These are phyloP conservation scores for Kryptolebias marmoratus DNA, from an alignment of 2,113 vertebrate genomes.

Conservation along the genomic window DNA sequence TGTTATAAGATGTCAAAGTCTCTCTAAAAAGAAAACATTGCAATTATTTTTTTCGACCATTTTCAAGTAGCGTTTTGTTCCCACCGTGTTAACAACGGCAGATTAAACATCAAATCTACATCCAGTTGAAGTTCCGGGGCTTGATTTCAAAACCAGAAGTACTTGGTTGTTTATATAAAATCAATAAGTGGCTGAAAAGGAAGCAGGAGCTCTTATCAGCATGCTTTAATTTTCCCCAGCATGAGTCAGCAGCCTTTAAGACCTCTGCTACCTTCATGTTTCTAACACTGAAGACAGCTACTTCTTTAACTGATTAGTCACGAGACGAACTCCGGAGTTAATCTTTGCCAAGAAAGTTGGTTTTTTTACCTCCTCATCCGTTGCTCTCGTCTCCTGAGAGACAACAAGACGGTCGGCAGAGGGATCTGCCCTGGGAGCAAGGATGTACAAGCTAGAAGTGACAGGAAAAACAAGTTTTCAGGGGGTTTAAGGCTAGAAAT, in stretches of 20 bases:
- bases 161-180: neutral
- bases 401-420: neutral
- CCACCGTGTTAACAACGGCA: neutral
- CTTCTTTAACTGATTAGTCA: neutral
- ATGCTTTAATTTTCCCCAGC: constrained; percentile 1
- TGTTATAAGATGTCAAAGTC: too few species aligned
- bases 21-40: too few species aligned
- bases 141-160: neutral
- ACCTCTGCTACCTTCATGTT: neutral
- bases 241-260: neutral
- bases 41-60: too few species aligned
- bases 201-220: neutral
- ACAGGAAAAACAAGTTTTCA: neutral
- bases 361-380: neutral
- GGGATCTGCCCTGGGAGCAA: neutral
- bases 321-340: neutral
- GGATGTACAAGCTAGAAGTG: neutral
- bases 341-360: neutral
- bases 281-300: neutral
- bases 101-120: neutral
- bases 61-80: neutral
- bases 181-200: neutral
- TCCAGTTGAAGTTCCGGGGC: neutral
- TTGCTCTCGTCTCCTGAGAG: neutral
- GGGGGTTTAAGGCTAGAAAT: neutral